phyloP scores from a whole-genome alignment of 2,113 vertebrate species.

The Anolis carolinensis region DNA sequence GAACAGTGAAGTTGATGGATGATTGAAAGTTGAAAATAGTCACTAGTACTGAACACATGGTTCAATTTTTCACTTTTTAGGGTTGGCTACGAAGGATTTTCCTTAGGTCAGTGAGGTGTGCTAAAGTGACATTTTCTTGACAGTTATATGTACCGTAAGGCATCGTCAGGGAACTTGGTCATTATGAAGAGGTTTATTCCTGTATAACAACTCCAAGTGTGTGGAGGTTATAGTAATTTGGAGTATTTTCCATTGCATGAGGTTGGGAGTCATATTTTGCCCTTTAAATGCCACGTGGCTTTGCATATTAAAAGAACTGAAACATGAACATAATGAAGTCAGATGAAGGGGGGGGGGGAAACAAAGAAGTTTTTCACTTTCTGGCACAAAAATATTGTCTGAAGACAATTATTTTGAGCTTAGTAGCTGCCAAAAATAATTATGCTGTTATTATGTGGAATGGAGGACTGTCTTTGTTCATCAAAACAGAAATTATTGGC shows the following conservation, averaged over 20 bases:
- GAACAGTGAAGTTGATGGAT: not conserved
- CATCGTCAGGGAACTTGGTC: slow-evolving; percentile 41
- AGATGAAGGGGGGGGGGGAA: slow-evolving; percentile 36
- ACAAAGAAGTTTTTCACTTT: not conserved
- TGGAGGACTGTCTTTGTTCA: not conserved
- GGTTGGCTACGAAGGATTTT: slow-evolving; percentile 42
- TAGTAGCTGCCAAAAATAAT: slow-evolving; percentile 19
- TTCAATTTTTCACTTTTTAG: slow-evolving; percentile 36
- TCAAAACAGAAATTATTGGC: not conserved
- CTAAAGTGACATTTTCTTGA: slow-evolving; percentile 49
- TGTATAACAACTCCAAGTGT: slow-evolving; percentile 46
- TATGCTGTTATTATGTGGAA: slow-evolving; percentile 4
- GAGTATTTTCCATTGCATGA: slow-evolving; percentile 34
- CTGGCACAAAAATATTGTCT: slow-evolving; percentile 30
- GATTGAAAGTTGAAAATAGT: slow-evolving; percentile 3
- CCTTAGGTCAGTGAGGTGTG: slow-evolving; percentile 38
- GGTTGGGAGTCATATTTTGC: slow-evolving; percentile 8
- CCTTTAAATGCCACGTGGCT: slow-evolving; percentile 31
- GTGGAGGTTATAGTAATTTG: not conserved
- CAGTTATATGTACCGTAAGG: slow-evolving; percentile 44
- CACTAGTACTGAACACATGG: not conserved
- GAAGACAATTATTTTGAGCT: not conserved
- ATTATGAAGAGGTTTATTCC: slow-evolving; percentile 51
- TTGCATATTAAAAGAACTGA: slow-evolving; percentile 12
- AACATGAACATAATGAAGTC: not conserved